Conservation (phyloP, 2,113 vertebrate species). For the Heterotis niloticus region DNA sequence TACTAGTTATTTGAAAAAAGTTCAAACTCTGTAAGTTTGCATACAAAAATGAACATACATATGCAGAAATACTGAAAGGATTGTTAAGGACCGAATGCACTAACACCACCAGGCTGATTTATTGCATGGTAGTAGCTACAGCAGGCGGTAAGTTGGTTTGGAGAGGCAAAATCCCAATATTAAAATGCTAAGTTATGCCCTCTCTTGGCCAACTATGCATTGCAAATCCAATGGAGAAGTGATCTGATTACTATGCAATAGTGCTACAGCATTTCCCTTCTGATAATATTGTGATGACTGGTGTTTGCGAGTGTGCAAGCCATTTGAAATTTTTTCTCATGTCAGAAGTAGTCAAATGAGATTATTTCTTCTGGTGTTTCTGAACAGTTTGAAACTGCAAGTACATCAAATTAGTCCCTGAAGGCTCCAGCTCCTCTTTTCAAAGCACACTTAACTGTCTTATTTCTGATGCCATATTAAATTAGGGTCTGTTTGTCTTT, state of each 20-base stretch:
- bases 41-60: too few relatives aligned
- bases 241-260: background rate
- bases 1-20: background rate
- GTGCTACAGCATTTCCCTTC: background rate
- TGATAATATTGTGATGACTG: conserved; percentile 5
- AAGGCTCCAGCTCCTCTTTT: background rate
- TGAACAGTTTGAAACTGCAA: background rate
- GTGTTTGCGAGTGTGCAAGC: conserved; percentile 9
- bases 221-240: background rate
- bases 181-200: conserved; percentile 7
- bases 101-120: background rate
- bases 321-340: conserved; percentile 17
- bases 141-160: background rate
- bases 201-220: background rate
- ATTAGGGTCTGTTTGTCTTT: background rate
- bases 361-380: conserved; percentile 15
- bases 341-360: background rate
- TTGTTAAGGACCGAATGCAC: background rate
- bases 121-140: background rate
- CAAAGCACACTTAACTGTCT: background rate
- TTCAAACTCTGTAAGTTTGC: background rate
- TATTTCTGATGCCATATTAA: conserved; percentile 23
- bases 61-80: background rate
- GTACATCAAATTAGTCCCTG: background rate
- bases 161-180: background rate